Evolutionary conservation across 2,888 invertebrate genomes (phyloP).

Genomic region (Heliconius erato): DNA sequence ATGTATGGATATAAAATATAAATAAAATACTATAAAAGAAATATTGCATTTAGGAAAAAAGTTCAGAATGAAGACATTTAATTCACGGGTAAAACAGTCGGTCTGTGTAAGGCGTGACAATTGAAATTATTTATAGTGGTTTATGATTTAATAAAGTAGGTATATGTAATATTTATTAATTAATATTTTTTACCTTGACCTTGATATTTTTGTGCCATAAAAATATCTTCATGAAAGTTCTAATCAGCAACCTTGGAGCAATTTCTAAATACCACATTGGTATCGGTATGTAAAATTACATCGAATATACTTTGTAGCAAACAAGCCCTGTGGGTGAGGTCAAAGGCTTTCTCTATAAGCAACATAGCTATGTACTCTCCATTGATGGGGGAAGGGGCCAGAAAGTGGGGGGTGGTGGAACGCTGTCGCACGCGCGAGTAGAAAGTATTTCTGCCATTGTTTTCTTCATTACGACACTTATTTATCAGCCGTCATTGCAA

Average conservation of each 20-base stretch:
- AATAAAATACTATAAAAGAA: neutral
- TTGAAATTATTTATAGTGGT: neutral
- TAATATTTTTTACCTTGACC: slow-evolving; percentile 37
- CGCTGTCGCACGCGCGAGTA: slow-evolving; percentile 70
- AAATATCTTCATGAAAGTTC: slow-evolving; percentile 29
- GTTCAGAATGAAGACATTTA: neutral
- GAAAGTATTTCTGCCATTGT: slow-evolving; percentile 81
- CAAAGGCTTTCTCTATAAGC: slow-evolving; percentile 81
- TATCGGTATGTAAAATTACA: slow-evolving; percentile 63
- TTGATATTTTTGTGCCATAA: slow-evolving; percentile 23
- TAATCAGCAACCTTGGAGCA: slow-evolving; percentile 36
- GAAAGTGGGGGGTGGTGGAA: slow-evolving; percentile 55
- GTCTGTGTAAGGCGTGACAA: too few relatives aligned
- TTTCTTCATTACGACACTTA: slow-evolving; percentile 81
- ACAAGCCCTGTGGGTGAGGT: slow-evolving; percentile 75
- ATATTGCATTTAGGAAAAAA: neutral
- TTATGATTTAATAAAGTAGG: neutral
- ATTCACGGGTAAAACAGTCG: neutral
- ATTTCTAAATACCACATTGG: slow-evolving; percentile 47
- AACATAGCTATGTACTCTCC: slow-evolving; percentile 59
- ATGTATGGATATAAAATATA: neutral
- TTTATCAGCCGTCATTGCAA: slow-evolving; percentile 76
- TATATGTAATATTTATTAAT: slow-evolving; percentile 1
- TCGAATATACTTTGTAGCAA: slow-evolving; percentile 68
- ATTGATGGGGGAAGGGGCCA: slow-evolving; percentile 58